Evolutionary conservation across 2,797 vertebrate genomes (phyloP).

Genomic region (Carapus acus): DNA sequence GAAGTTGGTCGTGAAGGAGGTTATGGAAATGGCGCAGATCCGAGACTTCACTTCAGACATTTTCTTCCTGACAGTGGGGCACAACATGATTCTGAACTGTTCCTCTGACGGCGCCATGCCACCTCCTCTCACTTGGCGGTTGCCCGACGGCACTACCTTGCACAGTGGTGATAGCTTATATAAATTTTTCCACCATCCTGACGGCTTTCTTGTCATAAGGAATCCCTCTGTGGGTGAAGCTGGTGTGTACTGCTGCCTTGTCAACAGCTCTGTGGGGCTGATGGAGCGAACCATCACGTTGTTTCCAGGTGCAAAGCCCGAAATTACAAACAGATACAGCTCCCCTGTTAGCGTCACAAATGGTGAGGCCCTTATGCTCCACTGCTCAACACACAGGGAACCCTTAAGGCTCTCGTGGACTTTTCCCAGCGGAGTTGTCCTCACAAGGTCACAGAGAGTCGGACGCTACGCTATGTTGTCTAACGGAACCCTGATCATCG

Average conservation of each 20-base stretch:
- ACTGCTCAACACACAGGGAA: conserved; percentile 69
- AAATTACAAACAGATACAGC: conserved; percentile 70
- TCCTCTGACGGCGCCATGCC: conserved; percentile 67
- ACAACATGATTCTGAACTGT: conserved; percentile 82
- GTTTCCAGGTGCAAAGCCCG: conserved; percentile 74
- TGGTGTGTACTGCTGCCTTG: conserved; percentile 83
- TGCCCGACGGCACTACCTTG: conserved; percentile 79
- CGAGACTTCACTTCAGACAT: conserved; percentile 66
- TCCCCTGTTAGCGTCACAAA: conserved; percentile 77
- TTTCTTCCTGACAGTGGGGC: conserved; percentile 73
- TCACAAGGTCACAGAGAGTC: conserved; percentile 74
- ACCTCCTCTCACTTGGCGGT: conserved; percentile 77
- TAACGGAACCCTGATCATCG: conserved; percentile 83
- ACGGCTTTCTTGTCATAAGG: conserved; percentile 81
- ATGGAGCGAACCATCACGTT: conserved; percentile 75
- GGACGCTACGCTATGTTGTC: conserved; percentile 77
- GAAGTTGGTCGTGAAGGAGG: conserved; percentile 74
- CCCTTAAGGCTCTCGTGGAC: conserved; percentile 77
- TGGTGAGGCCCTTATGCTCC: conserved; percentile 80
- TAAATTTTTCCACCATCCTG: conserved; percentile 75
- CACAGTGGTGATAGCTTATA: conserved; percentile 62
- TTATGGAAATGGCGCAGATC: conserved; percentile 62
- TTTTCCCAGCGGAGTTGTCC: conserved; percentile 76
- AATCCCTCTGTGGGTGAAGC: conserved; percentile 74
- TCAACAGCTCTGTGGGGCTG: conserved; percentile 68